Conservation (phyloP, 2,113 vertebrate species). For the Perca flavescens region DNA sequence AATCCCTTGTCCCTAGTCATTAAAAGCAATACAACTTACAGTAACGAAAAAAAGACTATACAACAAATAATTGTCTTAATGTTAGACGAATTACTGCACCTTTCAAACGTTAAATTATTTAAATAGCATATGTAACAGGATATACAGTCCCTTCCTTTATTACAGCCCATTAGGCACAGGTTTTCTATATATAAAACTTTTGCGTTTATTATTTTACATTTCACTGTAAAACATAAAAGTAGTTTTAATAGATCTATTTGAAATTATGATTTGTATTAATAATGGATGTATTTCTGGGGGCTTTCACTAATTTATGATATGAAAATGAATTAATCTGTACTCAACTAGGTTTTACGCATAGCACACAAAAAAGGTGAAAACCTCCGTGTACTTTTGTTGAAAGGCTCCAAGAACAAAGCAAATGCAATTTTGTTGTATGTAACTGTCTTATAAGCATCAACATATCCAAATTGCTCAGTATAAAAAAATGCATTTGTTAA, state of each 20-base stretch:
- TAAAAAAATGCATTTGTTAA: slow-evolving; percentile 1
- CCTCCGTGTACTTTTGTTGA: not conserved
- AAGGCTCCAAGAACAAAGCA: not conserved
- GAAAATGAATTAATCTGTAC: not conserved
- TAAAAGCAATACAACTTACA: not conserved
- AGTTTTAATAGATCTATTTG: not conserved
- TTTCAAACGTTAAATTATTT: not conserved
- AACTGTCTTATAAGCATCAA: not conserved
- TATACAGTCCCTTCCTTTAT: not conserved
- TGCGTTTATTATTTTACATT: not conserved
- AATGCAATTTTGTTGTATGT: no score
- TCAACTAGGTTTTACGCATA: slow-evolving; percentile 22
- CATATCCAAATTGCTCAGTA: not conserved
- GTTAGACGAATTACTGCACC: not conserved
- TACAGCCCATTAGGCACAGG: not conserved
- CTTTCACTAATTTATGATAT: not conserved
- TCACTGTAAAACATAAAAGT: not conserved
- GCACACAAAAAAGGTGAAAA: not conserved
- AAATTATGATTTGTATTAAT: not conserved
- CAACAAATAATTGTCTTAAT: not conserved
- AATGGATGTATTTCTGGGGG: not conserved
- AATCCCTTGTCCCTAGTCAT: not conserved
- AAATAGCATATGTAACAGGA: not conserved
- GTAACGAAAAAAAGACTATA: not conserved
- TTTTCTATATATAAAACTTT: not conserved